These are phyloP conservation scores for Peromyscus leucopus DNA, from an alignment of 2,113 vertebrate species.

Conservation along the genomic window DNA sequence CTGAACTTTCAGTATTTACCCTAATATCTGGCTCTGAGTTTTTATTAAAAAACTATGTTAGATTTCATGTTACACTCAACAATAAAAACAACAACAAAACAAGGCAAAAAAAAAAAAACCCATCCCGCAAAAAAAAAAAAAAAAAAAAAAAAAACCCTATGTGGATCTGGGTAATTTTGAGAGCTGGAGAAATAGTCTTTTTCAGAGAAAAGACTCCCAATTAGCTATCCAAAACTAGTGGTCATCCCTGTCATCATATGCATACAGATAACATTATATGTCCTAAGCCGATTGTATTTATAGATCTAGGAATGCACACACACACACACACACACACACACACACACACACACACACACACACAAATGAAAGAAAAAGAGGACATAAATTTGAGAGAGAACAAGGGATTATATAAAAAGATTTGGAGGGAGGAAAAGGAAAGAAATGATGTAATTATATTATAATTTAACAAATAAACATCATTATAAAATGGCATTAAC, in stretches of 20 bases:
- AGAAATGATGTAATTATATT: not conserved
- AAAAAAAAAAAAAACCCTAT: not conserved
- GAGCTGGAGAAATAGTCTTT: not conserved
- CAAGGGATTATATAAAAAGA: not conserved
- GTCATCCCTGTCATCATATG: not conserved
- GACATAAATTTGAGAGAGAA: not conserved
- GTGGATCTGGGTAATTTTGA: not conserved
- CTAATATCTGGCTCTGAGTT: too few species aligned
- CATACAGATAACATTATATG: not conserved
- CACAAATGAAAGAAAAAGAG: not conserved
- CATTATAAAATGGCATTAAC: not conserved
- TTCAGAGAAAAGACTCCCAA: not conserved
- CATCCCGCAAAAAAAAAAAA: not conserved
- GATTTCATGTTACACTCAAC: not conserved
- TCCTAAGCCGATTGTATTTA: not conserved
- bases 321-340: not conserved
- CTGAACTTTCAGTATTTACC: too few species aligned
- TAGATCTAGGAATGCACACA: not conserved
- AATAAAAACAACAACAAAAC: not conserved
- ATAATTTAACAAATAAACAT: not conserved
- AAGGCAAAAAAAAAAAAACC: not conserved
- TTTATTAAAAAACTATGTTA: too few species aligned
- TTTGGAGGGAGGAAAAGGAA: not conserved
- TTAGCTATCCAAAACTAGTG: not conserved
- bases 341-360: not conserved